A percentile compares a stretch with the other conserved stretches of the same genome.
Evolutionary conservation across 35 echinoderm and acorn worm genomes (phyloP).

Genomic region (Eucidaris tribuloides): DNA sequence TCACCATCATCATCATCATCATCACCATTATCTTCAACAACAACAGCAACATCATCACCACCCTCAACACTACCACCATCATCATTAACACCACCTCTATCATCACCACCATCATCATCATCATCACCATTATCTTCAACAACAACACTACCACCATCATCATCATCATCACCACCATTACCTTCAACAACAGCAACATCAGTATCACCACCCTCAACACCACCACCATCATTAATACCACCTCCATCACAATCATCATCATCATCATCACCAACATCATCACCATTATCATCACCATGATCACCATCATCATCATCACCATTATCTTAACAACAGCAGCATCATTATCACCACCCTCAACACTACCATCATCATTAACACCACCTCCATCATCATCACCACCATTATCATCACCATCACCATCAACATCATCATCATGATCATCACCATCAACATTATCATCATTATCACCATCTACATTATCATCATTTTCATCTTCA

Average conservation of each 20-base stretch:
- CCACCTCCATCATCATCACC: not conserved
- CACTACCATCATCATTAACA: not conserved
- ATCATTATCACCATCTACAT: not conserved
- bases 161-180: not conserved
- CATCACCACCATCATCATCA: not conserved
- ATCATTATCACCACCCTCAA: not conserved
- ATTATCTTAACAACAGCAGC: not conserved
- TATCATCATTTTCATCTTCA: not conserved
- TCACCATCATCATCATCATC: not conserved
- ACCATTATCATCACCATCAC: not conserved
- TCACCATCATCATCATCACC: not conserved
- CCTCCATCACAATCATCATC: not conserved
- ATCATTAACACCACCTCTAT: not conserved
- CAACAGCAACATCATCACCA: not conserved
- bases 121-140: not conserved
- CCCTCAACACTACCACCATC: not conserved
- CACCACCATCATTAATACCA: not conserved
- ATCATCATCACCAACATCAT: not conserved
- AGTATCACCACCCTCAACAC: not conserved
- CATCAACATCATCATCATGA: not conserved
- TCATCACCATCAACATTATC: not conserved
- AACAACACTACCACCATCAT: too few species aligned
- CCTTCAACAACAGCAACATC: not conserved
- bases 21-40: not conserved
- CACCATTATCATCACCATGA: not conserved